phyloP scores from a whole-genome alignment of 2,888 invertebrate genomes.

The Mystacides longicornis region DNA sequence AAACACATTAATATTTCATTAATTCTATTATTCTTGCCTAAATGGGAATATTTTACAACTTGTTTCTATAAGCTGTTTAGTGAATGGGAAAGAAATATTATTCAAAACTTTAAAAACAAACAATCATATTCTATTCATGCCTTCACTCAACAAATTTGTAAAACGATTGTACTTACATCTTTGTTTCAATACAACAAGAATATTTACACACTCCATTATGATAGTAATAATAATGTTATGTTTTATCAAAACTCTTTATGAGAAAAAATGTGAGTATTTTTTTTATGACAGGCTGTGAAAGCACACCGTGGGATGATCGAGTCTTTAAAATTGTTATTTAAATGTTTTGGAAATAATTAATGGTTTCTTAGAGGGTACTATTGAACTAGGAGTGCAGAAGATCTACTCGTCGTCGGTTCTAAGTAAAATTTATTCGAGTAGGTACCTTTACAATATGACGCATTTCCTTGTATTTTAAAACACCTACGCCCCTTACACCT shows the following conservation, averaged over 20 bases:
- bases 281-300: constrained; percentile 16
- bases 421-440: constrained; percentile 26
- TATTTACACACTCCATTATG: too few species aligned
- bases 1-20: background rate
- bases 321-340: constrained; percentile 20
- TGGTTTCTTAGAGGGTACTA: constrained; percentile 22
- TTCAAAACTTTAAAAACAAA: background rate
- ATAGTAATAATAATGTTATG: too few species aligned
- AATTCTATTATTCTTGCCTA: background rate
- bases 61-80: background rate
- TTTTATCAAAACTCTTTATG: background rate
- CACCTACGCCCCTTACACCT: constrained; percentile 25
- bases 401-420: constrained; percentile 15
- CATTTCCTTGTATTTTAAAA: constrained; percentile 20
- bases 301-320: constrained; percentile 8
- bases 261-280: background rate
- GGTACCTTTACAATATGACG: constrained; percentile 23
- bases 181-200: background rate
- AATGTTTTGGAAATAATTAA: constrained; percentile 26
- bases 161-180: too few species aligned
- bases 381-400: constrained; percentile 27
- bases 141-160: too few species aligned
- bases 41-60: background rate
- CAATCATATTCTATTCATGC: too few species aligned
- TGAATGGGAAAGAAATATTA: background rate